phyloP scores from a whole-genome alignment of 2,113 vertebrate genomes.

The Theristicus caerulescens region DNA sequence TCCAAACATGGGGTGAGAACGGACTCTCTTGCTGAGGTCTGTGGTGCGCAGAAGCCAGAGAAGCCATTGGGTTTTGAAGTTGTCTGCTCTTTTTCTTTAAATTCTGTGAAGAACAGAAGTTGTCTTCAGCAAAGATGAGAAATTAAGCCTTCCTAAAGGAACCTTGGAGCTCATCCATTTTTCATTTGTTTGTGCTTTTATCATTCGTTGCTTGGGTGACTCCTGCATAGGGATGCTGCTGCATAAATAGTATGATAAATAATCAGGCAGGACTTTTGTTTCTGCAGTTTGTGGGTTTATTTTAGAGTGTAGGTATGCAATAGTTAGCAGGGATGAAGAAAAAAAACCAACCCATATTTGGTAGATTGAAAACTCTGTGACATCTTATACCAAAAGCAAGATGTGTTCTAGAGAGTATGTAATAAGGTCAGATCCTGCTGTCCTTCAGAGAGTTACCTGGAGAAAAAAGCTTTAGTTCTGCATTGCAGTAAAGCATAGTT shows the following conservation, averaged over 20 bases:
- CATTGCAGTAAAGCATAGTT: background rate
- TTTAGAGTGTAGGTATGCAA: background rate
- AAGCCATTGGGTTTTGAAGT: background rate
- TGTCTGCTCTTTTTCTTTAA: background rate
- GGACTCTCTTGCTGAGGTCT: background rate
- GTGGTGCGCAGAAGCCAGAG: background rate
- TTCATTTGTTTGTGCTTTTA: slow-evolving; percentile 40
- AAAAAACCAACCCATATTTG: accelerated
- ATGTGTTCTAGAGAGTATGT: background rate
- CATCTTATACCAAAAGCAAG: background rate
- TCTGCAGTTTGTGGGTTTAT: background rate
- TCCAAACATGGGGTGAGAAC: background rate
- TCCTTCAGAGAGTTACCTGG: background rate
- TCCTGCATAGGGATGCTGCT: background rate
- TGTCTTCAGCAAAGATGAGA: background rate
- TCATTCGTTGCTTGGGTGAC: background rate
- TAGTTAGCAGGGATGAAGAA: background rate
- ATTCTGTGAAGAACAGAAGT: background rate
- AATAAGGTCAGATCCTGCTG: background rate
- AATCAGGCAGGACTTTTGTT: background rate
- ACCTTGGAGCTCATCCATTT: slow-evolving; percentile 14
- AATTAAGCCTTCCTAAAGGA: background rate
- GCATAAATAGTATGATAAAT: background rate
- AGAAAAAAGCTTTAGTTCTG: background rate
- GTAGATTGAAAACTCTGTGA: background rate